A percentile compares a stretch with the other conserved stretches of the same genome.
Evolutionary conservation across 2,113 vertebrate species (phyloP).

Genomic region (Myanophis thanlyinensis): DNA sequence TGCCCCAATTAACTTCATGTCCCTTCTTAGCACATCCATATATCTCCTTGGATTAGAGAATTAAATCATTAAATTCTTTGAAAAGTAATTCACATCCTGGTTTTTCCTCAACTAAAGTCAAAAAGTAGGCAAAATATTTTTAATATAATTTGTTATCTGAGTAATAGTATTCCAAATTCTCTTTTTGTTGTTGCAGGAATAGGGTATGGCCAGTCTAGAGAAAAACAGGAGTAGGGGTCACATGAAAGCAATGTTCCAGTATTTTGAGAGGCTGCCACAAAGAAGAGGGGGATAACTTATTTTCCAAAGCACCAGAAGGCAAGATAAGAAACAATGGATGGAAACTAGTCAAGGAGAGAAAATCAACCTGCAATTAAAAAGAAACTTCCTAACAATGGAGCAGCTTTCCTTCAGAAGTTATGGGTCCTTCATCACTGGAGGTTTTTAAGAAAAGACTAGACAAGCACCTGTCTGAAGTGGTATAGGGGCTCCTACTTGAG

Average conservation of each 20-base stretch:
- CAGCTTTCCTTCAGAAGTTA: background rate
- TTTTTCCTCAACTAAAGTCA: background rate
- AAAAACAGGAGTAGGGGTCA: background rate
- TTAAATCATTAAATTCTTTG: background rate
- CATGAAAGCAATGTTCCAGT: background rate
- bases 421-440: background rate
- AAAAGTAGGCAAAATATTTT: background rate
- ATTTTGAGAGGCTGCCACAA: background rate
- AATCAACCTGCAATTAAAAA: background rate
- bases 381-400: background rate
- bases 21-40: no score
- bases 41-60: background rate
- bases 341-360: background rate
- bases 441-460: background rate
- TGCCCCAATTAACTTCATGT: no score
- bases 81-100: background rate
- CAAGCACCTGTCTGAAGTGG: background rate
- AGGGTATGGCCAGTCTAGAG: background rate
- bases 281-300: background rate
- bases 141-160: background rate
- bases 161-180: background rate
- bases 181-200: background rate
- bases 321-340: background rate
- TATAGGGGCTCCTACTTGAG: background rate
- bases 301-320: background rate